These are phyloP conservation scores for Istiophorus platypterus DNA, from an alignment of 2,113 vertebrate species.

Conservation along the genomic window DNA sequence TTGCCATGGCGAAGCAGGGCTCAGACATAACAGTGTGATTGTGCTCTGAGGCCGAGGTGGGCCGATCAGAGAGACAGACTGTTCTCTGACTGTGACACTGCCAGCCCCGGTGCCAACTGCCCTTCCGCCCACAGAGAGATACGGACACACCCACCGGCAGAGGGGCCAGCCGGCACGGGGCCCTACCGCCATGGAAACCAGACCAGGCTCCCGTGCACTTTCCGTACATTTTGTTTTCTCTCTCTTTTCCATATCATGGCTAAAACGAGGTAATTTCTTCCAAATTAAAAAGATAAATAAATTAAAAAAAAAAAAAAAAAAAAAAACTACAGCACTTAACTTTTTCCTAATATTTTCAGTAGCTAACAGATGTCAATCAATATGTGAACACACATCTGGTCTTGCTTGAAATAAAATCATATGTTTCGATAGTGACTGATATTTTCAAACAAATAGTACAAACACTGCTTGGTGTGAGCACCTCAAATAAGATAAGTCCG, in stretches of 20 bases:
- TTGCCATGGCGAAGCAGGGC: slow-evolving; percentile 69
- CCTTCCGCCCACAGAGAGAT: slow-evolving; percentile 57
- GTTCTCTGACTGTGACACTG: slow-evolving; percentile 70
- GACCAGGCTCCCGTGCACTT: slow-evolving; percentile 22
- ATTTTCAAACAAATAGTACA: no score
- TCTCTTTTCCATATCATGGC: not conserved
- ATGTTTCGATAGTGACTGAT: no score
- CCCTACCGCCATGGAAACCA: slow-evolving; percentile 67
- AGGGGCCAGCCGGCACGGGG: slow-evolving; percentile 48
- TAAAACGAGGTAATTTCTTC: not conserved
- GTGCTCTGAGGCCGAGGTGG: slow-evolving; percentile 72
- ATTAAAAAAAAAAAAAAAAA: no score
- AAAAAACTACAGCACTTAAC: not conserved
- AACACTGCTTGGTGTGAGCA: not conserved
- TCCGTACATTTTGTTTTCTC: slow-evolving; percentile 20
- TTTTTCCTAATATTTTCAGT: not conserved
- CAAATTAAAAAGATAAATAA: no score
- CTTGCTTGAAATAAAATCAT: no score
- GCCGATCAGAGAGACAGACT: slow-evolving; percentile 75
- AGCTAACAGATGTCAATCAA: not conserved
- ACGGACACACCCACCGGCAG: slow-evolving; percentile 65
- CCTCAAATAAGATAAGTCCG: not conserved
- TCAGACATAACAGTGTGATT: slow-evolving; percentile 79
- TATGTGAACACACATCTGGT: not conserved
- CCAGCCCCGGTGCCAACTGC: slow-evolving; percentile 59